These are phyloP conservation scores for Vidua chalybeata DNA, from an alignment of 2,113 vertebrate genomes.

Conservation along the genomic window DNA sequence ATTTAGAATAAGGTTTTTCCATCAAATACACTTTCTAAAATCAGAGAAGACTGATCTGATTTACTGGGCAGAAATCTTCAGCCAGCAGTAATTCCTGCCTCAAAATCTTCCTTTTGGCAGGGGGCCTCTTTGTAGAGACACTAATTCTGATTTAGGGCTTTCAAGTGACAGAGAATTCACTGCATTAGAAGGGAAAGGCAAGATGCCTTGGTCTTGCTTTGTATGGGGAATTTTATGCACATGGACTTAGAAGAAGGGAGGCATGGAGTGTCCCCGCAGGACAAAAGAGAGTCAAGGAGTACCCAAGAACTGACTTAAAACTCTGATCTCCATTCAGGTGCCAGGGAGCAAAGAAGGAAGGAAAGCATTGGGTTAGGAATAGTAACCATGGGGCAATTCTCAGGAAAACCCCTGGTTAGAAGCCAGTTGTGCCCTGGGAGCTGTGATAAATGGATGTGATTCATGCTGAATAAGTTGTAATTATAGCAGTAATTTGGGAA, in stretches of 20 bases:
- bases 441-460: no score
- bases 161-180: not conserved
- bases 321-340: not conserved
- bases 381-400: not conserved
- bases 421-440: not conserved
- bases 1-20: not conserved
- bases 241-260: not conserved
- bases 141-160: not conserved
- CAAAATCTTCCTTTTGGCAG: not conserved
- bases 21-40: not conserved
- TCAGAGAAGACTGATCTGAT: not conserved
- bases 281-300: not conserved
- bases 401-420: not conserved
- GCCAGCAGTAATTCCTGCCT: not conserved
- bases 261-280: not conserved
- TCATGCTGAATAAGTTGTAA: no score
- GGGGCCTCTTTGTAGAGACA: not conserved
- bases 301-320: not conserved
- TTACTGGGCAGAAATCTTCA: not conserved
- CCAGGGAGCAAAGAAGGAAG: not conserved
- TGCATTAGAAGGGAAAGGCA: not conserved
- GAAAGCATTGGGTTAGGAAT: fast-evolving
- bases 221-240: not conserved
- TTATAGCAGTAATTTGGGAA: no score
- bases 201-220: not conserved